Conservation (phyloP, 2,113 vertebrate genomes). For the Phrynocephalus versicolor region DNA sequence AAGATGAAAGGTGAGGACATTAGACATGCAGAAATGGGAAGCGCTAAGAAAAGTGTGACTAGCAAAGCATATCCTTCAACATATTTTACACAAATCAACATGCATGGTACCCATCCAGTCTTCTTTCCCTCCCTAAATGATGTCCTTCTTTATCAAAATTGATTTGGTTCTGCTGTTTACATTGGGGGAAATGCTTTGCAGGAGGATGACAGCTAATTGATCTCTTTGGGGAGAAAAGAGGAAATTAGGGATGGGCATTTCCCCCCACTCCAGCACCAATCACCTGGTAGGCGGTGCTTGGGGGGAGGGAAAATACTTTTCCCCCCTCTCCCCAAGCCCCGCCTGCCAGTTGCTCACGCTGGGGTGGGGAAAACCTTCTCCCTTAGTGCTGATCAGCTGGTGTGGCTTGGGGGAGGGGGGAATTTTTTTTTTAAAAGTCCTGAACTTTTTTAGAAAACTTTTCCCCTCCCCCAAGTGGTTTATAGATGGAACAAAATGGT, state of each 20-base stretch:
- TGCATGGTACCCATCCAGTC: neutral
- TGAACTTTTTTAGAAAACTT: too few species aligned
- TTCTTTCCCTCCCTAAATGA: neutral
- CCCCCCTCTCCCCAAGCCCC: too few species aligned
- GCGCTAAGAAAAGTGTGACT: neutral
- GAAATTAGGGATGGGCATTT: neutral
- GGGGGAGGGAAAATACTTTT: too few species aligned
- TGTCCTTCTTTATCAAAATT: neutral
- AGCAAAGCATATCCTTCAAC: neutral
- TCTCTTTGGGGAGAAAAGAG: neutral
- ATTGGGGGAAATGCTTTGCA: neutral
- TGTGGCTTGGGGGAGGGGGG: too few species aligned
- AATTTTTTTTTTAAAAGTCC: too few species aligned
- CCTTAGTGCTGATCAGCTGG: too few species aligned
- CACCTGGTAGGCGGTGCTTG: too few species aligned
- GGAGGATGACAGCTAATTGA: neutral
- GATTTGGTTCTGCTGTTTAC: neutral
- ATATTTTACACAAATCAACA: neutral
- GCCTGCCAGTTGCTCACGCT: too few species aligned
- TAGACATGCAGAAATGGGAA: neutral
- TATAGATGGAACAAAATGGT: too few species aligned
- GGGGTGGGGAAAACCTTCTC: too few species aligned
- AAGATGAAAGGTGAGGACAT: neutral
- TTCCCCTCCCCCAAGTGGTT: too few species aligned
- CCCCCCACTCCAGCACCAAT: too few species aligned